Conservation (phyloP, 2,113 vertebrate species). For the Pseudopodoces humilis region DNA sequence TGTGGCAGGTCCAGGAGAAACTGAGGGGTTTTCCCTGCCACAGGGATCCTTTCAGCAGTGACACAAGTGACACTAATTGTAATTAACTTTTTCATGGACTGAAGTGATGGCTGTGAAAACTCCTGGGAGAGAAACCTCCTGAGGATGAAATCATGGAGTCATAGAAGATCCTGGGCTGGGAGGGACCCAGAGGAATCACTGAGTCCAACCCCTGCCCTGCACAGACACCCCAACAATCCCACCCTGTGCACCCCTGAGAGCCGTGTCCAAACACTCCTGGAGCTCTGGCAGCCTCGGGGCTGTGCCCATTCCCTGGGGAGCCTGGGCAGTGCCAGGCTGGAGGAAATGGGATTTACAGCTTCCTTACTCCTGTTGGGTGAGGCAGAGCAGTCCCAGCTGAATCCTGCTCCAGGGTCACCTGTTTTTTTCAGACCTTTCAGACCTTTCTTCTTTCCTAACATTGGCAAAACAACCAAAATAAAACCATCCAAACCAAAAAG, state of each 20-base stretch:
- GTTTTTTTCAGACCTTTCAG: not conserved
- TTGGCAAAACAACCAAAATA: not conserved
- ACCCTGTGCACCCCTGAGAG: not conserved
- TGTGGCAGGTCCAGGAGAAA: not conserved
- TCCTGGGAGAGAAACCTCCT: not conserved
- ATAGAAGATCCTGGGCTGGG: not conserved
- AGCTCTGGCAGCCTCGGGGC: not conserved
- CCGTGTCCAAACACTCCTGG: rapidly evolving
- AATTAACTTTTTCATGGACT: not conserved
- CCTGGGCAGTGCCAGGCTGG: not conserved
- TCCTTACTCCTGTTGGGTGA: not conserved
- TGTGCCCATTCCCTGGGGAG: not conserved
- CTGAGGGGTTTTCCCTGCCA: not conserved
- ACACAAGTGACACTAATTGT: not conserved
- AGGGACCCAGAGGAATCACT: not conserved
- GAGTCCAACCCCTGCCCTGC: not conserved
- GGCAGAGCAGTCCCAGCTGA: not conserved
- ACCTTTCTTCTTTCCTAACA: not conserved
- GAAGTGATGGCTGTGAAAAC: not conserved
- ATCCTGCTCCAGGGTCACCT: not conserved
- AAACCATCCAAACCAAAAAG: not conserved
- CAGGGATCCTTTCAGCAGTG: not conserved
- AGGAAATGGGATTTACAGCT: not conserved
- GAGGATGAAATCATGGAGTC: not conserved
- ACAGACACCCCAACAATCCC: not conserved